phyloP scores from a whole-genome alignment of 1,140 invertebrate genomes.

The Myzus persicae region DNA sequence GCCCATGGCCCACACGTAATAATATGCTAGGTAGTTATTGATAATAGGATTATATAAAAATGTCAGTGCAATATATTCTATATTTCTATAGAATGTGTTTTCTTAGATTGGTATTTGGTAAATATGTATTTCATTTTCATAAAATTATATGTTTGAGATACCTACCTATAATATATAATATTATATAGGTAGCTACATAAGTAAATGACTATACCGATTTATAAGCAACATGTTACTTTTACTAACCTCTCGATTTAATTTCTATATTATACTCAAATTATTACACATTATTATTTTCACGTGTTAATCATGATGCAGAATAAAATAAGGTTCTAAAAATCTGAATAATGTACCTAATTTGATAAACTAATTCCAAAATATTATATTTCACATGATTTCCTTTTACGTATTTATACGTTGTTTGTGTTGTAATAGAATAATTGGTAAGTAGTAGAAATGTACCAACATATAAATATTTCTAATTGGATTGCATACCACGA shows the following conservation, averaged over 20 bases:
- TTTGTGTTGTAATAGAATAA: neutral
- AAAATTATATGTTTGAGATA: too few species aligned
- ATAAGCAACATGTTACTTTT: neutral
- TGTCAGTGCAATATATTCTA: too few species aligned
- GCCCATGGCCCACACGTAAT: too few species aligned
- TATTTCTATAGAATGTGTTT: too few species aligned
- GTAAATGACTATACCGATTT: neutral
- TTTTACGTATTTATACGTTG: neutral
- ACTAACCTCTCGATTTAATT: neutral
- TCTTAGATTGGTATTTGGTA: too few species aligned
- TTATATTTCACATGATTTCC: neutral
- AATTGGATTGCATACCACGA: neutral
- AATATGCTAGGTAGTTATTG: too few species aligned
- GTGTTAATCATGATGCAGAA: neutral
- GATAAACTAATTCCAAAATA: neutral
- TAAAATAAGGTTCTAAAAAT: neutral
- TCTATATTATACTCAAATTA: neutral
- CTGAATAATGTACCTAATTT: neutral
- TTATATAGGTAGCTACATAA: neutral
- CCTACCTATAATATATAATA: neutral
- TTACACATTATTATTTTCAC: neutral
- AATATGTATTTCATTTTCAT: too few species aligned
- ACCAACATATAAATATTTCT: neutral
- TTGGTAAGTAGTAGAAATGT: neutral
- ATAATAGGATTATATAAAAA: too few species aligned